Evolutionary conservation across 2,113 vertebrate species (phyloP).

Genomic region (Zosterops pallidus): DNA sequence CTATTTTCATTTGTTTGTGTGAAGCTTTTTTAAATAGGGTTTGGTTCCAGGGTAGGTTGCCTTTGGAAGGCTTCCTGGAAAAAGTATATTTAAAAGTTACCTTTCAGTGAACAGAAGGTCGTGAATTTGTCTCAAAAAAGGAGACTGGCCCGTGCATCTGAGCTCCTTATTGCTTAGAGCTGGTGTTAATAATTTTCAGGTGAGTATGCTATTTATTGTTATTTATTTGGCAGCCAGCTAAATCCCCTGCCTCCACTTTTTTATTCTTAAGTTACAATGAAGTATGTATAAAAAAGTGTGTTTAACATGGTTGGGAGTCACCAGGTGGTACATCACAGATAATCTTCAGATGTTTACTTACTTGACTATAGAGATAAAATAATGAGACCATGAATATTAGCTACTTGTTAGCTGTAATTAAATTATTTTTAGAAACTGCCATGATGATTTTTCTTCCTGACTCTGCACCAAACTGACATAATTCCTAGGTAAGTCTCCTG

Average conservation of each 20-base stretch:
- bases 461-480: background rate
- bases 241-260: background rate
- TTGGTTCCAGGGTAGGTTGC: background rate
- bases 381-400: background rate
- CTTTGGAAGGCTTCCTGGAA: background rate
- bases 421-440: background rate
- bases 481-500: background rate
- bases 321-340: background rate
- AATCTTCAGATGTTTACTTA: background rate
- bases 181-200: background rate
- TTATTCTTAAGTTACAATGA: background rate
- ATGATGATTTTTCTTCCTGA: background rate
- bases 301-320: background rate
- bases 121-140: background rate
- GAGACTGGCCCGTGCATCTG: background rate
- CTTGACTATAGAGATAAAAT: background rate
- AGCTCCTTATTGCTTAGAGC: background rate
- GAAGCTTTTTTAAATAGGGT: background rate
- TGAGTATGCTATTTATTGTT: background rate
- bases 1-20: background rate
- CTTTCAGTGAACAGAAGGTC: background rate
- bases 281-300: no score
- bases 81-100: background rate
- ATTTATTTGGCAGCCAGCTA: background rate
- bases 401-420: background rate